phyloP scores from a whole-genome alignment of 2,113 vertebrate species.

The Scomber japonicus region DNA sequence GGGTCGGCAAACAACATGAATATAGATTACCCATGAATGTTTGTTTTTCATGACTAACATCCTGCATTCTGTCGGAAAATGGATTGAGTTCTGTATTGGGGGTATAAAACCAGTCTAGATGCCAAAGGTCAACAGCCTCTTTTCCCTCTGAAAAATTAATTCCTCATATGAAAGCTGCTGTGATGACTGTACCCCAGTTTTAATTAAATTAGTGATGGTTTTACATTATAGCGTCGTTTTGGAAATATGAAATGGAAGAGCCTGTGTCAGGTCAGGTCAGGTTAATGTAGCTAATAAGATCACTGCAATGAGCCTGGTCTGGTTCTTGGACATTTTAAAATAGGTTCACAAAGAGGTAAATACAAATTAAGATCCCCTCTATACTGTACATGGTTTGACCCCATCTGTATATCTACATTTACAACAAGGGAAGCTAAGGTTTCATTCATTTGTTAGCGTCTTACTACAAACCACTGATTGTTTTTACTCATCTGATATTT shows the following conservation, averaged over 20 bases:
- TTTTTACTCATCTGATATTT: too few species aligned
- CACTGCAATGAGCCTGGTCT: not conserved
- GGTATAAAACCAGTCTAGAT: not conserved
- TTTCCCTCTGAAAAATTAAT: not conserved
- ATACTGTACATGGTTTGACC: too few species aligned
- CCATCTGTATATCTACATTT: too few species aligned
- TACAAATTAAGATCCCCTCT: not conserved
- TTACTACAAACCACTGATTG: too few species aligned
- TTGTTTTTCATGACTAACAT: not conserved
- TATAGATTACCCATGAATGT: not conserved
- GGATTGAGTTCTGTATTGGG: not conserved
- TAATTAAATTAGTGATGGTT: slow-evolving; percentile 10
- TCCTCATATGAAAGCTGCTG: not conserved
- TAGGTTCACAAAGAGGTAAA: not conserved
- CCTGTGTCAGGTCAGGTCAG: slow-evolving; percentile 1
- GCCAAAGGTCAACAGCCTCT: not conserved
- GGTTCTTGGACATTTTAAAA: not conserved
- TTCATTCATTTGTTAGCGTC: too few species aligned
- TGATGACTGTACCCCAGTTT: not conserved
- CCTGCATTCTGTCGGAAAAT: not conserved
- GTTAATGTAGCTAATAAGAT: slow-evolving; percentile 22
- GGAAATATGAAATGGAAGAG: not conserved
- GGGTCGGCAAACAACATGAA: not conserved
- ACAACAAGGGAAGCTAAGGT: too few species aligned
- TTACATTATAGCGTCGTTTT: slow-evolving; percentile 1